Percentiles rank a stretch among this genome's conserved stretches.
phyloP scores from a whole-genome alignment of 2,797 vertebrate genomes.

The Meriones psammophilus region DNA sequence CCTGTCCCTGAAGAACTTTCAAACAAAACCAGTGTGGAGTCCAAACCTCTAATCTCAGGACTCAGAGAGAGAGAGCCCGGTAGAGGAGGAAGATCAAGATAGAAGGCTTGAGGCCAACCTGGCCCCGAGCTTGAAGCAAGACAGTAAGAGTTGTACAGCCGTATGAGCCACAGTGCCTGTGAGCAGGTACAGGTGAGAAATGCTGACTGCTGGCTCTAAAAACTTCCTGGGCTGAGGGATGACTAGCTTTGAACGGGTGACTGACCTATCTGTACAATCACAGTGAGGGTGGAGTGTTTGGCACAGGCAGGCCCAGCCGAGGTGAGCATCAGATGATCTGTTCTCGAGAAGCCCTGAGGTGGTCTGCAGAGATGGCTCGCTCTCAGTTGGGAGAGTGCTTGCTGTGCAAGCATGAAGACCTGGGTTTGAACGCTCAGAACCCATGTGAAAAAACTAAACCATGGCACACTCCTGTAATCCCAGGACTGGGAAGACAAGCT shows the following conservation, averaged over 20 bases:
- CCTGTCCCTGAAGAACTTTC: neutral
- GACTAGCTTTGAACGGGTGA: neutral
- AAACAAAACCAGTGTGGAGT: neutral
- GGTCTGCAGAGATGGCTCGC: too few species aligned
- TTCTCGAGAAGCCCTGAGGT: neutral
- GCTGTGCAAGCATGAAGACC: too few species aligned
- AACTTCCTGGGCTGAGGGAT: neutral
- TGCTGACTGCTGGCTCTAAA: neutral
- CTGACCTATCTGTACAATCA: accelerated
- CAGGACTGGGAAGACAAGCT: neutral
- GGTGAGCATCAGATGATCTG: neutral
- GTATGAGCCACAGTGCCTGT: too few species aligned
- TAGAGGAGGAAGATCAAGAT: neutral
- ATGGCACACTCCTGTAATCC: neutral
- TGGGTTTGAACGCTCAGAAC: neutral
- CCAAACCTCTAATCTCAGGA: neutral
- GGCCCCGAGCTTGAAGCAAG: too few species aligned
- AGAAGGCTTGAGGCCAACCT: neutral
- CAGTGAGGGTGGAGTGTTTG: neutral
- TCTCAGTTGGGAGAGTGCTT: neutral
- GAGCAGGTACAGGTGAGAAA: neutral
- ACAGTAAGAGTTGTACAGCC: too few species aligned
- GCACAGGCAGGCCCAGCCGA: neutral
- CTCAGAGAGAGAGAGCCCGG: neutral
- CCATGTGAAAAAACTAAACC: too few species aligned